phyloP scores from a whole-genome alignment of 2,888 invertebrate genomes.

The Tetrapedia diversipes region DNA sequence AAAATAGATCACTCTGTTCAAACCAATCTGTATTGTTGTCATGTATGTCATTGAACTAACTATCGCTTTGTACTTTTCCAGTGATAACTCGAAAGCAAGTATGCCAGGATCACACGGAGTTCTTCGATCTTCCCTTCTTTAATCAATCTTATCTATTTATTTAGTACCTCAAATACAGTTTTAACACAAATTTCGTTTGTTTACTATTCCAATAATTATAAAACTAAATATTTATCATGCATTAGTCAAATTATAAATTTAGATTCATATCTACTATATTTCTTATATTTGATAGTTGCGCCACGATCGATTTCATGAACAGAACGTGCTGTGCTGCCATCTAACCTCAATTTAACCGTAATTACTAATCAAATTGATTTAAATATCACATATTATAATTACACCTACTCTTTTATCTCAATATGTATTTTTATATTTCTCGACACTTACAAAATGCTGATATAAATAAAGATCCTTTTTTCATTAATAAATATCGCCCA shows the following conservation, averaged over 20 bases:
- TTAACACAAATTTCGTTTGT: background rate
- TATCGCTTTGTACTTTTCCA: constrained; percentile 58
- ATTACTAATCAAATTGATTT: background rate
- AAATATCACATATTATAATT: background rate
- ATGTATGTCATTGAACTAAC: constrained; percentile 53
- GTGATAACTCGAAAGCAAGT: constrained; percentile 34
- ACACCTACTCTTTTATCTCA: background rate
- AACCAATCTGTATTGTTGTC: constrained; percentile 20
- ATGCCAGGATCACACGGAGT: background rate
- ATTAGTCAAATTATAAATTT: constrained; percentile 35
- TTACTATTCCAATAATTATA: background rate
- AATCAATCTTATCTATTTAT: background rate
- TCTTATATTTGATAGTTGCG: background rate
- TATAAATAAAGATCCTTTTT: too few relatives aligned
- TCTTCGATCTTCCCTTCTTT: background rate
- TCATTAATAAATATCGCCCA: too few relatives aligned
- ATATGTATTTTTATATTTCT: background rate
- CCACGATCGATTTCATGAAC: background rate
- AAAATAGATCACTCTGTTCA: constrained; percentile 42
- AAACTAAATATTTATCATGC: background rate
- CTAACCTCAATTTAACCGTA: constrained; percentile 16
- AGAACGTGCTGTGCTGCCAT: constrained; percentile 39
- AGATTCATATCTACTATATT: constrained; percentile 24
- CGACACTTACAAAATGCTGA: background rate
- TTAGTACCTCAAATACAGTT: background rate